Evolutionary conservation across 1,140 invertebrate genomes (phyloP).

Genomic region (Drosophila fuyamai): DNA sequence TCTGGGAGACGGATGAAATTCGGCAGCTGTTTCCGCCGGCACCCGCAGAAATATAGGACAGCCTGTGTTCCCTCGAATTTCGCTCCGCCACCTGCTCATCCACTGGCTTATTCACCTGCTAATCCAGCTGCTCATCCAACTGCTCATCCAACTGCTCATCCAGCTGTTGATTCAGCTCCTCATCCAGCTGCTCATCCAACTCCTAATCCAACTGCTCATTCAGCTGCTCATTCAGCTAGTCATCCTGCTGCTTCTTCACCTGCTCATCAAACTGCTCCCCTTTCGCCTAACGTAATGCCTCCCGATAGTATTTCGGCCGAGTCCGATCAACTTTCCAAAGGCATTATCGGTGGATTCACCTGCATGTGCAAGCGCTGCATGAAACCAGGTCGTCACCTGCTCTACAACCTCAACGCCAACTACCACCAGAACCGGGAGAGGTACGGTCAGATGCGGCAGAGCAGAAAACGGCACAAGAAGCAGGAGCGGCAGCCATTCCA

Average conservation of each 20-base stretch:
- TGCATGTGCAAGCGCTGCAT: constrained; percentile 33
- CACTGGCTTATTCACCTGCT: not conserved
- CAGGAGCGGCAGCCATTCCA: not conserved
- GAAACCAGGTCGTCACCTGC: constrained; percentile 40
- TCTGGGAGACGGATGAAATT: not conserved
- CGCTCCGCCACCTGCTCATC: not conserved
- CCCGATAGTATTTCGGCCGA: not conserved
- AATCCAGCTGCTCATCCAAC: not conserved
- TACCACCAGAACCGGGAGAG: not conserved
- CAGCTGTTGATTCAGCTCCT: no score
- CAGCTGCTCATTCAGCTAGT: not conserved
- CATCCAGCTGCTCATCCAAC: not conserved
- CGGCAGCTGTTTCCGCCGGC: not conserved
- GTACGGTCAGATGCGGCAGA: no score
- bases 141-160: not conserved
- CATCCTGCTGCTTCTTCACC: not conserved
- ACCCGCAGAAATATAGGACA: no score
- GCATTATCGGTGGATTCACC: constrained; percentile 11
- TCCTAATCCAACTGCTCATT: not conserved
- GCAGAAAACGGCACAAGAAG: not conserved
- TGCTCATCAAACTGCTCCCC: not conserved
- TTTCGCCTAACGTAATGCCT: not conserved
- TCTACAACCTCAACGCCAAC: constrained; percentile 42
- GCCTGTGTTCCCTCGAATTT: not conserved
- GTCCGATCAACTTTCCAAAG: not conserved